These are phyloP conservation scores for Limosa lapponica DNA, from an alignment of 2,797 vertebrate genomes.

Conservation along the genomic window DNA sequence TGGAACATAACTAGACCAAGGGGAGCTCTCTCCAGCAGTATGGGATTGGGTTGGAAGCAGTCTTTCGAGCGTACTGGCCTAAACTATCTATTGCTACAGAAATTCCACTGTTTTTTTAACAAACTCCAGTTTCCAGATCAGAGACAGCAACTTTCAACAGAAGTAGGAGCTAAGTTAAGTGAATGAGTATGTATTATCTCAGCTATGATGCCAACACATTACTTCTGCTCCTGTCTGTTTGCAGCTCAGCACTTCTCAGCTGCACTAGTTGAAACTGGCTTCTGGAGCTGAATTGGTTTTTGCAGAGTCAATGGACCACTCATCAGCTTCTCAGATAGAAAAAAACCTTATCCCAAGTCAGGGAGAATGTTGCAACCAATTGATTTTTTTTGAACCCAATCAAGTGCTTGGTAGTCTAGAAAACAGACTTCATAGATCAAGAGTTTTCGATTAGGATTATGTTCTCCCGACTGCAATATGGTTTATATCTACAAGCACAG, in stretches of 20 bases:
- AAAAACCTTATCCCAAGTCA: neutral
- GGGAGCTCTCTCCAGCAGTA: neutral
- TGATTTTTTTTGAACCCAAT: neutral
- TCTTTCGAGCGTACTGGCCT: neutral
- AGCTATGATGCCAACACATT: neutral
- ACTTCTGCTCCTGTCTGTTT: neutral
- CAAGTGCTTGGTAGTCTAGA: neutral
- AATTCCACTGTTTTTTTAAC: neutral
- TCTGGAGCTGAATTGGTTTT: neutral
- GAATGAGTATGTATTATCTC: neutral
- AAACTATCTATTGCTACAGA: neutral
- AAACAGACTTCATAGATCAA: neutral
- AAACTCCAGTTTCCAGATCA: neutral
- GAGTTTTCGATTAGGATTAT: neutral
- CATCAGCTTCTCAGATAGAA: neutral
- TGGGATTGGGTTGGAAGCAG: neutral
- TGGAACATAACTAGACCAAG: neutral
- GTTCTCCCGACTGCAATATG: neutral
- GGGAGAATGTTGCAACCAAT: neutral
- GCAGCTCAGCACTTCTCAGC: neutral
- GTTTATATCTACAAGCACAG: neutral
- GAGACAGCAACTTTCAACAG: neutral
- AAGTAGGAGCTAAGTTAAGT: neutral
- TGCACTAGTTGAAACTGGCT: neutral
- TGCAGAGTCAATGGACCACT: neutral